Base-by-base conservation (phyloP, 2,113 vertebrate genomes). In the Gallinago jamesoni region DNA sequence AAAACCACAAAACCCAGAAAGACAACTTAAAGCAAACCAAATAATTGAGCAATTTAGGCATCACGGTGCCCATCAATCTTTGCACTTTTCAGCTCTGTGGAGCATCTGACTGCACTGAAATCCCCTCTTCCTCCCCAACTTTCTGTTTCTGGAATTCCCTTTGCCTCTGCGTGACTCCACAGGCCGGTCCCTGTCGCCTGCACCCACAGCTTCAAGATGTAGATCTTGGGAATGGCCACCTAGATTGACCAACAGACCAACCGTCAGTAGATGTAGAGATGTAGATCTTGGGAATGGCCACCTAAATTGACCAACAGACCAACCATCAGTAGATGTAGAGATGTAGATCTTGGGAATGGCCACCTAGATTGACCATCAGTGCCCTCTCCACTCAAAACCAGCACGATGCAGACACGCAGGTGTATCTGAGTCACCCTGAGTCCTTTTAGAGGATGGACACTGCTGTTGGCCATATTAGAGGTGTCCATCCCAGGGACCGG, bases 381-480 rank as follows among this genome's bases (percentile, higher is more conserved):
- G 10, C 18, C 62, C 47, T 24, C 27, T 12, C 72, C 35, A 22
- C 48, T 63, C 37, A 12, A 63, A 83, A 39, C 31, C 24, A 3
- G 30, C 5, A 9, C 1, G 1, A 7, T 5, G 64, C 2, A 17
- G 33, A 15, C 6, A 1, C 15, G 22, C 35, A 7, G n/a, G 30
- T 41, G 35, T 14, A 2, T 63, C 14, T 14, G 8, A 63, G 30
- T 39, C 60, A 30, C 3, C 35, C 23, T 7, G 23, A 18, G 19
- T 28, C 30, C 39, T 47, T 63, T 14, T 18, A 28, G 17, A 33
- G 31, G 33, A 14, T 12, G n/a, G 18, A 37, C 13, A 6, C 23
- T 8, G 18, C 8, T 5, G 5, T 59, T 11, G 45, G 53, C 43
- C 7, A 9, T 59, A 57, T 57, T 57, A 22, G 52, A 53, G 50